Evolutionary conservation across 2,113 vertebrate species (phyloP), one percentile per base, ranked within the genome.

Genomic region (Bos javanicus): DNA sequence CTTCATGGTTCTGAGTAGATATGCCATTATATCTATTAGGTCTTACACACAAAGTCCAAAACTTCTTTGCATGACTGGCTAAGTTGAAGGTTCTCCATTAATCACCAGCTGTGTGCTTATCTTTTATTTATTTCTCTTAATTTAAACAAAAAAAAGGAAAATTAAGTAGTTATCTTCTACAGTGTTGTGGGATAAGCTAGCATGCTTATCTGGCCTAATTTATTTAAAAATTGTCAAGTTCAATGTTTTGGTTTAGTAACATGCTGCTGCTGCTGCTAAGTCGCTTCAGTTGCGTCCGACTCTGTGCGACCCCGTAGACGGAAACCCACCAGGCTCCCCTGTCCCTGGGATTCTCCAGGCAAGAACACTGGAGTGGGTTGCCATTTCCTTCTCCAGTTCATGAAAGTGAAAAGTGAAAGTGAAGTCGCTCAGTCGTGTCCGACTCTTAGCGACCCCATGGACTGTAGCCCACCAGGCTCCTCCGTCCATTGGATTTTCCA

Each of bases 61-160:
- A 76, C 64, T 76, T 57, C 28, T 13, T 28, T 88, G 16, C 48
- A 33, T 93, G 81, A 50, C 13, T 93, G 48, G 95, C 52, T 91
- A 90, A 76, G 25, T 64, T 81, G 2, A 80, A 87, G 30, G 6
- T 26, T 14, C 23, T 19, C 59, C 6, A 84, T 90, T 80, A 39
- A 50, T 90, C 33, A 87, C 3, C 36, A 90, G 33, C 50, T 80
- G 7, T 78, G 2, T 90, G 26, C 59, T 84, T 89, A 57, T 85
- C 48, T 92, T 90, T 84, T 54, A 83, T 80, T 76, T 46, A 17
- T 86, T 90, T 43, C 23, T 82, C 10, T 93, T 71, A 96, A 62
- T 95, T 83, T 78, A 88, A 82, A 97, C 56, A 16, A 83, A 94
- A 92, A 92, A 97, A 57, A 43, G 33, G 5, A 43, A 95, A 92